A percentile compares a stretch with the other conserved stretches of the same genome.
phyloP scores from a whole-genome alignment of 2,888 invertebrate genomes.

The Caenorhabditis angaria region DNA sequence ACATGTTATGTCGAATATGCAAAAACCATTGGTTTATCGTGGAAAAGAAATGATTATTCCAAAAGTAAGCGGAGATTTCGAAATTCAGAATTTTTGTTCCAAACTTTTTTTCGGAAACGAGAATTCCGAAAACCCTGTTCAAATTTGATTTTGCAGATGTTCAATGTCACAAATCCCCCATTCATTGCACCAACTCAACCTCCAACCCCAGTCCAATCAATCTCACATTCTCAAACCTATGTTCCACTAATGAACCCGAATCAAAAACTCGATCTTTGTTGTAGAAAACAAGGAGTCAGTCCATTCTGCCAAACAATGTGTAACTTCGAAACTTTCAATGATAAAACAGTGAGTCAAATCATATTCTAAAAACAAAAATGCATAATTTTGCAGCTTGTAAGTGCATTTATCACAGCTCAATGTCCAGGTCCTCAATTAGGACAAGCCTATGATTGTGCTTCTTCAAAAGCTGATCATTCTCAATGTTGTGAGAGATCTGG shows the following conservation, averaged over 20 bases:
- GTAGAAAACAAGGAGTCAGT: constrained; percentile 60
- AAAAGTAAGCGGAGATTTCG: too few relatives aligned
- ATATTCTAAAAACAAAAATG: background rate
- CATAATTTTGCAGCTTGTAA: constrained; percentile 56
- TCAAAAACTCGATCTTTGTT: constrained; percentile 66
- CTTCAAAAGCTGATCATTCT: constrained; percentile 64
- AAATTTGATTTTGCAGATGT: constrained; percentile 16
- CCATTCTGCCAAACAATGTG: constrained; percentile 63
- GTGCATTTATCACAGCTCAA: constrained; percentile 64
- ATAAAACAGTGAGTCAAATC: constrained; percentile 58
- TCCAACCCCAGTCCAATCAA: background rate
- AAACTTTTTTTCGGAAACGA: too few relatives aligned
- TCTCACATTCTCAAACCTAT: constrained; percentile 8
- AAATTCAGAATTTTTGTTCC: too few relatives aligned
- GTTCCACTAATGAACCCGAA: constrained; percentile 58
- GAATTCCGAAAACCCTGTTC: too few relatives aligned
- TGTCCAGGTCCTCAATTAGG: constrained; percentile 68
- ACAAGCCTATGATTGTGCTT: constrained; percentile 69
- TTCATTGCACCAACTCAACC: constrained; percentile 19
- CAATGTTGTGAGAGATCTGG: constrained; percentile 60
- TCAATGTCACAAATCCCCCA: constrained; percentile 31
- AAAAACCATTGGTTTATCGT: constrained; percentile 38
- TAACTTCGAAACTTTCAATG: constrained; percentile 69
- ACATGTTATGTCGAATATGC: constrained; percentile 31
- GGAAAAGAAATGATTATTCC: constrained; percentile 41